Conservation (phyloP, 2,888 invertebrate species). For the Charanyca ferruginea region DNA sequence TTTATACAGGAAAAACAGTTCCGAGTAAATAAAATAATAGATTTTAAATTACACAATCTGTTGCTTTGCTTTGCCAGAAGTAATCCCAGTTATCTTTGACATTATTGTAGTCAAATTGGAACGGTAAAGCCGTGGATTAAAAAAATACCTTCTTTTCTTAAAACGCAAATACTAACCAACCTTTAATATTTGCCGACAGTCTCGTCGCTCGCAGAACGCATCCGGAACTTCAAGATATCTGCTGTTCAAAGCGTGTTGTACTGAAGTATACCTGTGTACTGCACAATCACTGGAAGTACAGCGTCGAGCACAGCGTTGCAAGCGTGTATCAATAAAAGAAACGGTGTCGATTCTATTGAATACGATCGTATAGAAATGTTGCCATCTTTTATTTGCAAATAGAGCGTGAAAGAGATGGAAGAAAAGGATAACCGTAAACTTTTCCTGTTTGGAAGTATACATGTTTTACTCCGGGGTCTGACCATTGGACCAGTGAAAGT, state of each 20-base stretch:
- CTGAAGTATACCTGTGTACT: conserved; percentile 29
- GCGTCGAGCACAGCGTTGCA: conserved; percentile 8
- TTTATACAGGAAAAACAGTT: too few relatives aligned
- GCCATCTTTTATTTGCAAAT: neutral
- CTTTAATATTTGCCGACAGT: conserved; percentile 39
- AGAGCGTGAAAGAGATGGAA: neutral
- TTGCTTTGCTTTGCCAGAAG: too few relatives aligned
- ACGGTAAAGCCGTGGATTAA: too few relatives aligned
- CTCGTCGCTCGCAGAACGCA: conserved; percentile 26
- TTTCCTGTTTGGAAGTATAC: neutral
- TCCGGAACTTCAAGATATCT: conserved; percentile 46
- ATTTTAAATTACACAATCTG: too few relatives aligned
- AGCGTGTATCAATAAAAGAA: conserved; percentile 38
- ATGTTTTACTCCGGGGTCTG: neutral
- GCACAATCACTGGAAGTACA: conserved; percentile 13
- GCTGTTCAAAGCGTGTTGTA: conserved; percentile 38
- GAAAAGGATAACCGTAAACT: neutral
- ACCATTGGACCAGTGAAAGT: neutral
- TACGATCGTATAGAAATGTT: neutral
- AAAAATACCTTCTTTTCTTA: too few relatives aligned
- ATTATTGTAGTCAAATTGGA: too few relatives aligned
- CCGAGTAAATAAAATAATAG: too few relatives aligned
- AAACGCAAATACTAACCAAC: conserved; percentile 7
- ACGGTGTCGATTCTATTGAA: conserved; percentile 4
- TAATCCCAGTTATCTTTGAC: too few relatives aligned